Evolutionary conservation across 2,888 invertebrate genomes (phyloP), one percentile per base, ranked within the genome.

Genomic region (Agriopis marginaria): DNA sequence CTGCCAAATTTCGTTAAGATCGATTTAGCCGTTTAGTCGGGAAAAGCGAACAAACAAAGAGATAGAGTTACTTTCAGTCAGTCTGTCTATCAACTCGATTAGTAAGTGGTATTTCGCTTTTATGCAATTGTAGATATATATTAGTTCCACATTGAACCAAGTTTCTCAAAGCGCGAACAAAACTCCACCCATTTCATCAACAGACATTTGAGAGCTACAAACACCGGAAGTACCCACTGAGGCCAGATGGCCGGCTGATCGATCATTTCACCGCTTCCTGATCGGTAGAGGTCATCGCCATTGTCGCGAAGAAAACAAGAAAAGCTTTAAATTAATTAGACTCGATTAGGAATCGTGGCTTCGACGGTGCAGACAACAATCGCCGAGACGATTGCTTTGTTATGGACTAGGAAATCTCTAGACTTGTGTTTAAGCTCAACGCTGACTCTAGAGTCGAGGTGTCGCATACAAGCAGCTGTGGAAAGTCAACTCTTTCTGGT

Each of bases 221-320:
- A 61, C 53, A 66, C 50, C 75, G 73, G 73, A 73, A 73, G 68
- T 61, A 53, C 39, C 44, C 11, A 8, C 17, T 60, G 70, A 75
- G 75, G 73, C 67, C 75, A 70, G 66, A 58, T 66, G 64, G 66
- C 54, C 63, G 50, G 63, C 63, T 72, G 71, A 75, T 71, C 68
- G 75, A 73, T 75, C 75, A 75, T 75, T 75, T 75, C 75, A 68
- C 73, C 53, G 49, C 68, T 75, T 75, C 73, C 75, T 70, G 66
- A 17, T 70, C 45, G 10, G 58, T 56, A 40, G 64, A 75, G 75
- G 75, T 62, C 75, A 54, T 10, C 67, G 32, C 73, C 63, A 75
- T 75, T 73, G 73, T 75, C 67, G 66, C 53, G 50, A 58, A 68
- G 72, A 74, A 73, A 75, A 72, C 58, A 61, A 68, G 72, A 74